Conservation (phyloP, 1,140 invertebrate species). For the Bombus pyrosoma region DNA sequence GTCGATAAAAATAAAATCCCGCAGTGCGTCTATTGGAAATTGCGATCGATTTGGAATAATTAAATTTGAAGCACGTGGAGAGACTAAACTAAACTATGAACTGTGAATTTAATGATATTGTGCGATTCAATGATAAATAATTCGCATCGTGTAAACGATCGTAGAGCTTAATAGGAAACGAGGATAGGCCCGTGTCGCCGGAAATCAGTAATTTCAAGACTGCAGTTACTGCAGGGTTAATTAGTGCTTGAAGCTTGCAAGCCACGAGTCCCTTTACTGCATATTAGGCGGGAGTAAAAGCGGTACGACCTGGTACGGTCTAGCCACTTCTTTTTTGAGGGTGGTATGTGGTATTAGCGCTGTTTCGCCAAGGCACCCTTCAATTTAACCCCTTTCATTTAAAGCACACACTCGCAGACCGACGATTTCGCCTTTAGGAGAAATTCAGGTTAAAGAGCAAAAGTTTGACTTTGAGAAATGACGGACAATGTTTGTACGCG, state of each 20-base stretch:
- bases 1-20: background rate
- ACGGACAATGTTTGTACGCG: background rate
- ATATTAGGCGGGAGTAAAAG: conserved; percentile 62
- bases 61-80: too few relatives aligned
- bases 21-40: too few relatives aligned
- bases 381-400: conserved; percentile 62
- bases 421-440: conserved; percentile 25
- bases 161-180: background rate
- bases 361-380: conserved; percentile 63
- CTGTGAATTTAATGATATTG: too few relatives aligned
- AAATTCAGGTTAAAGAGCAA: background rate
- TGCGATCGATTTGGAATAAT: too few relatives aligned
- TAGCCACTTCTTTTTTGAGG: conserved; percentile 62
- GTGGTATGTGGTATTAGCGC: conserved; percentile 65
- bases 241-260: conserved; percentile 57
- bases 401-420: conserved; percentile 30
- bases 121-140: background rate
- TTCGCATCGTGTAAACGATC: background rate
- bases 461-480: conserved; percentile 1
- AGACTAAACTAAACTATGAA: too few relatives aligned
- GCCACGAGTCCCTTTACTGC: conserved; percentile 61
- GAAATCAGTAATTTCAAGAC: conserved; percentile 61
- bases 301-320: conserved; percentile 61
- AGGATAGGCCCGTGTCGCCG: conserved; percentile 27
- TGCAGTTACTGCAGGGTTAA: conserved; percentile 56